Conservation (phyloP, 2,888 invertebrate genomes). For the Camponotus fellah region DNA sequence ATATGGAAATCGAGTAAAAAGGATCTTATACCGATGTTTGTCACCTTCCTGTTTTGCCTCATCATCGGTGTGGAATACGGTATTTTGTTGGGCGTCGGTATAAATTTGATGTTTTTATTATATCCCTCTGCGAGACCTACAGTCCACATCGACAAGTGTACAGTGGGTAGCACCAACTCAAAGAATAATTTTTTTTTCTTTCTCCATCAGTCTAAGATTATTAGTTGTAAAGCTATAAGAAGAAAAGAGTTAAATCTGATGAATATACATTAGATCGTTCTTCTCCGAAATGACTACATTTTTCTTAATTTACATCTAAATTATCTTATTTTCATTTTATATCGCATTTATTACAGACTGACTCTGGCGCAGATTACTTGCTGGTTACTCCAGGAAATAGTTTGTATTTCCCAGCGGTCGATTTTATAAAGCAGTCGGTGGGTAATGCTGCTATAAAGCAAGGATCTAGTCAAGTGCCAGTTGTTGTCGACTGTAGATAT, state of each 20-base stretch:
- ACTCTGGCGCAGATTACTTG: conserved; percentile 90
- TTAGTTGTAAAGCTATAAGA: neutral
- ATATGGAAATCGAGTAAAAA: conserved; percentile 94
- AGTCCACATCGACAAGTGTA: conserved; percentile 90
- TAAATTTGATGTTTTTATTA: conserved; percentile 92
- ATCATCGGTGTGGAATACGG: conserved; percentile 95
- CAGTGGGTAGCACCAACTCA: conserved; percentile 86
- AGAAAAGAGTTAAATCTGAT: neutral
- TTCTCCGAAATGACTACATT: conserved; percentile 1
- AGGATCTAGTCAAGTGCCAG: conserved; percentile 91
- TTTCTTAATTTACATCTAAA: neutral
- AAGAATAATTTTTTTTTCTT: neutral
- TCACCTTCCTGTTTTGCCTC: conserved; percentile 94
- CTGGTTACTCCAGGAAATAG: conserved; percentile 93
- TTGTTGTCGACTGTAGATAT: conserved; percentile 93
- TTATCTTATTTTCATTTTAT: neutral
- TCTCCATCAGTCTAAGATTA: neutral
- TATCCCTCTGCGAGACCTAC: conserved; percentile 94
- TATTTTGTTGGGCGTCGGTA: conserved; percentile 93
- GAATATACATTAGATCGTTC: neutral
- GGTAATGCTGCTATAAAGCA: conserved; percentile 91
- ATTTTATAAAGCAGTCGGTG: conserved; percentile 93
- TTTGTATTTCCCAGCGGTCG: conserved; percentile 93
- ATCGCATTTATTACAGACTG: conserved; percentile 87
- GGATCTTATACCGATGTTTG: conserved; percentile 93